Conservation (phyloP, 2,113 vertebrate genomes). For the Hyla sarda region DNA sequence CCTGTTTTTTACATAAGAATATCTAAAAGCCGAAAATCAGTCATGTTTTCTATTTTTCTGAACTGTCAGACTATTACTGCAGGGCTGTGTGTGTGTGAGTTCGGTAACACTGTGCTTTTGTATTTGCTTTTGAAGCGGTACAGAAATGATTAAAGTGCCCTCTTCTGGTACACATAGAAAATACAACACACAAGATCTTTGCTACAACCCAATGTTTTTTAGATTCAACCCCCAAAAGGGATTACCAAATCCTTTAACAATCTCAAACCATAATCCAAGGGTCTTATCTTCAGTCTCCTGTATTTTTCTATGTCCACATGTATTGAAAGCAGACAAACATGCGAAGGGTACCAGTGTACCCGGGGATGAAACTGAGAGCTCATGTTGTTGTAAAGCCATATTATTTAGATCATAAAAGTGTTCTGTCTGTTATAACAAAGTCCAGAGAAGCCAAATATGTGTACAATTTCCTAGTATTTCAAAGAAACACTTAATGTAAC, state of each 20-base stretch:
- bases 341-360: conserved; percentile 62
- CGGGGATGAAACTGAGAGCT: conserved; percentile 75
- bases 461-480: conserved; percentile 80
- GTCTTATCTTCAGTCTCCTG: conserved; percentile 46
- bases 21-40: conserved; percentile 50
- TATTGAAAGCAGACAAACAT: conserved; percentile 67
- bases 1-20: conserved; percentile 49
- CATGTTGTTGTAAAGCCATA: conserved; percentile 80
- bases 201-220: conserved; percentile 54
- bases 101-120: conserved; percentile 75
- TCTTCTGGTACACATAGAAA: conserved; percentile 75
- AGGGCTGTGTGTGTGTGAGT: conserved; percentile 62
- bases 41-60: conserved; percentile 67
- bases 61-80: conserved; percentile 63
- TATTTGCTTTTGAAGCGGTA: conserved; percentile 68
- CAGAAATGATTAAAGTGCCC: conserved; percentile 75
- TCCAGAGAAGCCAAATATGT: conserved; percentile 83
- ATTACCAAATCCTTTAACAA: conserved; percentile 66
- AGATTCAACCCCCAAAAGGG: conserved; percentile 50
- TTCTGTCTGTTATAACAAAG: conserved; percentile 78
- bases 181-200: conserved; percentile 39
- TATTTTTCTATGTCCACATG: conserved; percentile 49
- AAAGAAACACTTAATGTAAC: conserved; percentile 78
- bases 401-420: conserved; percentile 75
- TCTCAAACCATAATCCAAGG: conserved; percentile 68